Evolutionary conservation across 2,888 invertebrate species (phyloP), one percentile per base, ranked within the genome.

Genomic region (Choristoneura rosaceana): DNA sequence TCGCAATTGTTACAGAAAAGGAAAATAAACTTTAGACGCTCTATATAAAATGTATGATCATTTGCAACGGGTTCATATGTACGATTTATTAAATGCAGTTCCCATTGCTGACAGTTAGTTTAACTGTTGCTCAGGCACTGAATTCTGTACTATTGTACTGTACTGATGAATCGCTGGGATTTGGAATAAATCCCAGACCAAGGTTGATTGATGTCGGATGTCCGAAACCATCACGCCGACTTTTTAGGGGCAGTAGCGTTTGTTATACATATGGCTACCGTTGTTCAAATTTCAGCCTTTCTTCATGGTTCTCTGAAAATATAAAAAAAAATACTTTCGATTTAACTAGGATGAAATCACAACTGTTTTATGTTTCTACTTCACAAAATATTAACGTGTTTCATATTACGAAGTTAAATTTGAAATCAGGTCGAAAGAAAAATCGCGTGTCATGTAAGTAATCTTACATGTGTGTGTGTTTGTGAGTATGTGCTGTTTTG

Each of bases 61-160:
- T 70, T 71, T 77, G 70, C 62, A 69, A 34, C 15, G 10, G 15
- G 25, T 47, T 62, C 25, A 80, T 75, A 78, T 78, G 78, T 78
- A 81, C 85, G 85, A 90, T 89, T 87, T 90, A 88, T 89, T 87
- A 86, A 84, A 88, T 88, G 87, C 81, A 82, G 81, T 86, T 83
- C 86, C 84, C 87, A 91, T 91, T 89, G 88, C 90, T 84, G 83
- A 87, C 90, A 87, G 90, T 92, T 92, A 90, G 87, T 87, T 88
- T 91, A 90, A 90, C 89, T 88, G 90, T 88, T 87, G 88, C 87
- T 87, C 73, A 76, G 71, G 77, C 87, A 43, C 43, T 87, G 86
- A 15, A 52, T n/a, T 52, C 52, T 52, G 52, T 81, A 78, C 85
- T 85, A 84, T 89, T 88, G 90, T 91, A 82, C 81, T 82, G 79